Base-by-base conservation (phyloP, 2,797 vertebrate genomes). In the Bucorvus abyssinicus region DNA sequence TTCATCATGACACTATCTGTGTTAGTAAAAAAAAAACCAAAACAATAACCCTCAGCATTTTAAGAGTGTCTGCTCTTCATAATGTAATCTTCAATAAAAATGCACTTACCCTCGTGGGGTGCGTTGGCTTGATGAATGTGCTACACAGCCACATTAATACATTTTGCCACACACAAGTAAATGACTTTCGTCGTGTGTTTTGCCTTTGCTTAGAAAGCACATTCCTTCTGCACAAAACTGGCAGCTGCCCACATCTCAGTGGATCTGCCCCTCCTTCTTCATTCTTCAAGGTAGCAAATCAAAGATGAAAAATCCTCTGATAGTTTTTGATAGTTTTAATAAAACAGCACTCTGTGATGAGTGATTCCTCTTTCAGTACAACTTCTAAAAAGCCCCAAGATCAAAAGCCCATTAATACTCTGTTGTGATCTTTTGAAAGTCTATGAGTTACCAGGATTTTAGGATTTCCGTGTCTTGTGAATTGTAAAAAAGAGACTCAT, bases 141-240 rank as follows among this genome's bases (percentile, higher is more conserved):
- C 77, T 86, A 80, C 63, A 77, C 70, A 87, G 56, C 59, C 52
- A 14, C 14, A 9, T 24, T 84, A 50, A 67, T 76, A 87, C 9
- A 50, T 60, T 64, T 91, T 94, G 22, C 64, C 38, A 52, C 77
- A 67, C 49, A 49, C 4, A 10, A 65, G 29, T 80, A 49, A 88
- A 60, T 77, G 63, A 45, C 75, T 87, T 92, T 67, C 9, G 5
- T 53, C 0, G 0, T 70, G 42, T 84, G 44, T 87, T 87, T 93
- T 89, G 52, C 32, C 42, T 89, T 87, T 69, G 57, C 84, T 91
- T 81, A 20, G 69, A 84, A 86, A 84, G 50, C 78, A 68, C 52
- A 87, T 95, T 94, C 68, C 73, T 94, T 52, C 47, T 19, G 10
- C 83, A 71, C 27, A 86, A 70, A 90, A 92, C 52, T 93, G 87